Conservation (phyloP, 2,797 vertebrate genomes). For the Labeo calbasu region DNA sequence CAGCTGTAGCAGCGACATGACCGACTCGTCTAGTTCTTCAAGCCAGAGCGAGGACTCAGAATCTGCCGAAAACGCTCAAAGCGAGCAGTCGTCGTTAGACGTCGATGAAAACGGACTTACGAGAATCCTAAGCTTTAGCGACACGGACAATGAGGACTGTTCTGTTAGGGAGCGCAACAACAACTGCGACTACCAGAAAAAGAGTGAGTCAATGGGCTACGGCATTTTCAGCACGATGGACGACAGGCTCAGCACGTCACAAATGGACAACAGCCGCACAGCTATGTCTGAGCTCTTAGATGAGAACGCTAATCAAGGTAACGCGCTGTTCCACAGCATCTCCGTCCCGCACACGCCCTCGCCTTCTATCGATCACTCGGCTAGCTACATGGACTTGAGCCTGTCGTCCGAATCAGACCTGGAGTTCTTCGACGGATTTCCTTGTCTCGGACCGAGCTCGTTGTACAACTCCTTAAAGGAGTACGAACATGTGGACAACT, state of each 20-base stretch:
- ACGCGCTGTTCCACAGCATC: conserved; percentile 80
- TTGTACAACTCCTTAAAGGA: conserved; percentile 92
- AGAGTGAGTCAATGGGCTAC: conserved; percentile 71
- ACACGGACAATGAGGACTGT: conserved; percentile 80
- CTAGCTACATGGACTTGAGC: conserved; percentile 92
- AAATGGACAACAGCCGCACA: conserved; percentile 72
- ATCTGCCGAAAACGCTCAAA: conserved; percentile 63
- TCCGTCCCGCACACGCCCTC: conserved; percentile 75
- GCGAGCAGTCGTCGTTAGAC: conserved; percentile 75
- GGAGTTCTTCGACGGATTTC: conserved; percentile 92
- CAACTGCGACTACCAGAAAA: conserved; percentile 56
- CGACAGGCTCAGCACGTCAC: conserved; percentile 73
- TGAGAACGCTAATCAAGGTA: conserved; percentile 93
- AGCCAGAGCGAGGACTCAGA: conserved; percentile 83
- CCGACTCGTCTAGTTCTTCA: conserved; percentile 86
- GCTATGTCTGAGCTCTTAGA: conserved; percentile 87
- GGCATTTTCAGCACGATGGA: conserved; percentile 84
- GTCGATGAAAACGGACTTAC: conserved; percentile 86
- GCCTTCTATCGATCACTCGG: conserved; percentile 76
- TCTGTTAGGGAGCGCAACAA: conserved; percentile 59
- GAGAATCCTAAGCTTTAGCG: conserved; percentile 88
- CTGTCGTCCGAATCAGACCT: conserved; percentile 92
- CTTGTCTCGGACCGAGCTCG: conserved; percentile 90
- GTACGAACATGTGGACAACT: conserved; percentile 89
- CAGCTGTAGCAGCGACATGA: conserved; percentile 96